These are phyloP conservation scores for Knipowitschia caucasica DNA, from an alignment of 2,797 vertebrate genomes.

Conservation along the genomic window DNA sequence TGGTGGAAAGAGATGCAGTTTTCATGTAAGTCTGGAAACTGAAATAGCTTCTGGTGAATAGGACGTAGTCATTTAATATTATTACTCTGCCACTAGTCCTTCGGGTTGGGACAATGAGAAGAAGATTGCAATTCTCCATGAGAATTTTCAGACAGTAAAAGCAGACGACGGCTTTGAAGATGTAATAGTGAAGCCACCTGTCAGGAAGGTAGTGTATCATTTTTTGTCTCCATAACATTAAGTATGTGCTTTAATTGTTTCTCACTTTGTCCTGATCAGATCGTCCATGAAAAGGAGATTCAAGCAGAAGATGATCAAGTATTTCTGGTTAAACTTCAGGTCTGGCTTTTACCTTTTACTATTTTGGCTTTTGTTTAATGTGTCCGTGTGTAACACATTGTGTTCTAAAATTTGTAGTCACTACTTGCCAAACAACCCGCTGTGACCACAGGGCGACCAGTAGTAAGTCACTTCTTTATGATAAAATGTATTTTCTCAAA, in stretches of 20 bases:
- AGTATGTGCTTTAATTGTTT: neutral
- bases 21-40: constrained; percentile 87
- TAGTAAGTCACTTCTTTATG: constrained; percentile 74
- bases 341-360: constrained; percentile 55
- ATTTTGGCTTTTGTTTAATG: constrained; percentile 25
- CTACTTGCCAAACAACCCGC: constrained; percentile 93
- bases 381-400: constrained; percentile 29
- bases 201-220: constrained; percentile 85
- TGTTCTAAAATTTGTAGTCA: constrained; percentile 77
- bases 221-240: neutral
- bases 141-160: constrained; percentile 96
- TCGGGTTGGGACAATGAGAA: constrained; percentile 99
- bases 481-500: neutral
- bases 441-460: constrained; percentile 88
- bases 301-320: constrained; percentile 98
- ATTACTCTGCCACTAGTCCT: constrained; percentile 75
- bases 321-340: constrained; percentile 97
- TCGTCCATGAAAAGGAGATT: constrained; percentile 98
- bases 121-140: constrained; percentile 96
- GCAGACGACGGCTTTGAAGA: constrained; percentile 93
- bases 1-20: constrained; percentile 97
- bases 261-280: constrained; percentile 70
- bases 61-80: constrained; percentile 18
- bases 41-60: neutral
- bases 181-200: constrained; percentile 91